phyloP scores from a whole-genome alignment of 2,888 invertebrate species.

The Alentia gelatinosa region DNA sequence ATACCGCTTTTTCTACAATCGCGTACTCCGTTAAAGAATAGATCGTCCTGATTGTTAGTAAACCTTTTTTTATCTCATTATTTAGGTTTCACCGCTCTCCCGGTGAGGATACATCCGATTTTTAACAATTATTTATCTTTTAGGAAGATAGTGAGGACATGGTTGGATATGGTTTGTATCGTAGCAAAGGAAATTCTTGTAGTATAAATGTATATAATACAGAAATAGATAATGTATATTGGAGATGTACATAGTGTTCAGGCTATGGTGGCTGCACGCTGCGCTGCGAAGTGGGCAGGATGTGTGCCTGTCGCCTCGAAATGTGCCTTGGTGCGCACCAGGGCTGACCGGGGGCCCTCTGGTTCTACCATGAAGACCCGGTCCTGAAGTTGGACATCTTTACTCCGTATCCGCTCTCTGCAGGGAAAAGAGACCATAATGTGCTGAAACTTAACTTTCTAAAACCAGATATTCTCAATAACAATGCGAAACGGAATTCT shows the following conservation, averaged over 20 bases:
- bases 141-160: not conserved
- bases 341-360: slow-evolving; percentile 66
- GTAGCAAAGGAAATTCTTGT: not conserved
- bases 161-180: not conserved
- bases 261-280: slow-evolving; percentile 37
- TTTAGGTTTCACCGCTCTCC: not conserved
- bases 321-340: slow-evolving; percentile 44
- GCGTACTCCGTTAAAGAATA: not conserved
- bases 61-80: not conserved
- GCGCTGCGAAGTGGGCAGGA: slow-evolving; percentile 19
- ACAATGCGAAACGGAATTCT: too few relatives aligned
- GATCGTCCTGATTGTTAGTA: not conserved
- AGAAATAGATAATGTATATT: too few relatives aligned
- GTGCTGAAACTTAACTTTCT: too few relatives aligned
- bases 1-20: not conserved
- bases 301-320: not conserved
- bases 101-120: not conserved
- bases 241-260: not conserved
- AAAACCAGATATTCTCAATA: too few relatives aligned
- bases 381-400: slow-evolving; percentile 74
- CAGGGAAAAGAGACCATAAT: slow-evolving; percentile 56
- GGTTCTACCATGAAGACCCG: slow-evolving; percentile 73
- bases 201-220: not conserved
- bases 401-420: slow-evolving; percentile 76
- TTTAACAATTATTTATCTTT: not conserved